phyloP scores from a whole-genome alignment of 35 echinoderm and acorn worm genomes.

The Amphiura filiformis region DNA sequence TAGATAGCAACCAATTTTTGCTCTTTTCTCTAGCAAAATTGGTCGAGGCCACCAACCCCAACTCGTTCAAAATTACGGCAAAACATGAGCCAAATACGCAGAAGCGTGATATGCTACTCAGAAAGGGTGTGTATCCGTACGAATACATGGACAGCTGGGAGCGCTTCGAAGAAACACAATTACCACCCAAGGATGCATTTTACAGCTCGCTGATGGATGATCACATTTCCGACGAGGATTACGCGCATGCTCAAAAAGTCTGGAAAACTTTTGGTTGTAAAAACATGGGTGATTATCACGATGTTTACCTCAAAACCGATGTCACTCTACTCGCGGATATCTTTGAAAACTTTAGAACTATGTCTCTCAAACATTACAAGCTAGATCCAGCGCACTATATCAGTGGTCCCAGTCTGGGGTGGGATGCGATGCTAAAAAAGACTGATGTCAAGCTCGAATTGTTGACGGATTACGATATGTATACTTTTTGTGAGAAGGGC shows the following conservation, averaged over 20 bases:
- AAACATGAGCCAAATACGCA: too few relatives aligned
- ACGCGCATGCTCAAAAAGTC: conserved; percentile 13
- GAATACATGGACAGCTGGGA: conserved; percentile 40
- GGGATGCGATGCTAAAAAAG: neutral
- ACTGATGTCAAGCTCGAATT: neutral
- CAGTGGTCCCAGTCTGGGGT: neutral
- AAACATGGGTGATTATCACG: conserved; percentile 14
- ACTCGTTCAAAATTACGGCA: too few relatives aligned
- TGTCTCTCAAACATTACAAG: neutral
- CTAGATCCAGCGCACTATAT: neutral
- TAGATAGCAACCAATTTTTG: conserved; percentile 2
- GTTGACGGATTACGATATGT: neutral
- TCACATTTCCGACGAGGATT: neutral
- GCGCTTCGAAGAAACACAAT: neutral
- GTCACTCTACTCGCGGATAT: neutral
- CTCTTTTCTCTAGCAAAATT: conserved; percentile 12
- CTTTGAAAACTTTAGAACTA: neutral
- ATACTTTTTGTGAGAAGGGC: neutral
- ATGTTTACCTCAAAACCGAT: neutral
- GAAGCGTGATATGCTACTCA: neutral
- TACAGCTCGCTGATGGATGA: neutral
- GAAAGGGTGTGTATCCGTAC: conserved; percentile 29
- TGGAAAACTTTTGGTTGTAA: neutral
- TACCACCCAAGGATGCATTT: neutral
- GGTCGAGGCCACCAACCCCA: neutral